Conservation (phyloP, 2,113 vertebrate genomes). For the Dromas ardeola region DNA sequence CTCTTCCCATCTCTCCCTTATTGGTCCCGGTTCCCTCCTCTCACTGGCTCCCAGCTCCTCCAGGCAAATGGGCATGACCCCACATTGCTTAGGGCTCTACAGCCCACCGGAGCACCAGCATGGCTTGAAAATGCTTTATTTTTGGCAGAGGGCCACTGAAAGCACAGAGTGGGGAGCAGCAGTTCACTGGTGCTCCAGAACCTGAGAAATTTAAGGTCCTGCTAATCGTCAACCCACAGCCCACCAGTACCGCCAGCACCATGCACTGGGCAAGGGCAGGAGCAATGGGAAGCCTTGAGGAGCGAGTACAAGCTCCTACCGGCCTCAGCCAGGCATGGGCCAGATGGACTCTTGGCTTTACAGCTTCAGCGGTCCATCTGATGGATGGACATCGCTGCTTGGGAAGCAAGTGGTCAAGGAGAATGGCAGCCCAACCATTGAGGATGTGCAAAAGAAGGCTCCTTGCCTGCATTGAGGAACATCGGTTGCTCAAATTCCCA, state of each 20-base stretch:
- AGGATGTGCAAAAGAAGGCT: neutral
- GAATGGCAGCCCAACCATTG: neutral
- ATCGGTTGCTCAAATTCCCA: neutral
- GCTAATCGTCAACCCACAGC: neutral
- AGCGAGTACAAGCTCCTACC: rapidly evolving
- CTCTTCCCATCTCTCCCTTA: neutral
- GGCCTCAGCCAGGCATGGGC: rapidly evolving
- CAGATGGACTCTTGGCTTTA: neutral
- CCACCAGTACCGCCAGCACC: neutral
- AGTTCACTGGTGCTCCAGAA: neutral
- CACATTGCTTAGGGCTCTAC: neutral
- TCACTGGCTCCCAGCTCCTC: neutral
- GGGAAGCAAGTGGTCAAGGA: neutral
- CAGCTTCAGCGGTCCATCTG: neutral
- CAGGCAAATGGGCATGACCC: rapidly evolving
- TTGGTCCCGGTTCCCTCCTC: neutral
- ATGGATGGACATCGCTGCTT: rapidly evolving
- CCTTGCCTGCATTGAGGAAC: neutral
- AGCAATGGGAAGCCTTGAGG: neutral
- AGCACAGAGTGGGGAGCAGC: neutral
- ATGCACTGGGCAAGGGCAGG: neutral
- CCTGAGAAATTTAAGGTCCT: neutral
- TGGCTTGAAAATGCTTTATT: neutral
- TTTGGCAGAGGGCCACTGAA: neutral
- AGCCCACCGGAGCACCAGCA: rapidly evolving